Percentiles rank a stretch among this genome's conserved stretches.
Conservation (phyloP, 53 echinoderm and acorn worm species). For the Luidia sarsii region DNA sequence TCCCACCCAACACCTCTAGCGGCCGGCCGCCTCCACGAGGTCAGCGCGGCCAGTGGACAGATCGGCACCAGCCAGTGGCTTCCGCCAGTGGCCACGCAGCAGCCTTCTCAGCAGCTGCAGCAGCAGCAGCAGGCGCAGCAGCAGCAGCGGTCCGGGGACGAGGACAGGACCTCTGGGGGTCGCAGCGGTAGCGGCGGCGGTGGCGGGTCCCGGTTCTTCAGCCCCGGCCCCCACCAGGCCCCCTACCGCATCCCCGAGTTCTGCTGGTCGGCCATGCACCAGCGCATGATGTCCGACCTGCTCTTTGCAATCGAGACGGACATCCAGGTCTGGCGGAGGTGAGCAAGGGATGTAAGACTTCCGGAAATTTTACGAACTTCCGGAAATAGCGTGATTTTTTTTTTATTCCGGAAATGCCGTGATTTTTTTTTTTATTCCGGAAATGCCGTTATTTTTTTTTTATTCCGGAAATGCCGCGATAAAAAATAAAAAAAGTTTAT, state of each 20-base stretch:
- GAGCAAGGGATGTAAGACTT: no score
- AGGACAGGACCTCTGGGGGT: not conserved
- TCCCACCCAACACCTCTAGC: constrained; percentile 29
- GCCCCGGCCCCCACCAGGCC: constrained; percentile 97
- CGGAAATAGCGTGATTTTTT: no score
- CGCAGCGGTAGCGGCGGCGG: no score
- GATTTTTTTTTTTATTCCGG: no score
- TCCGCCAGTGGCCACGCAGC: not conserved
- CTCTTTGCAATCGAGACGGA: constrained; percentile 99
- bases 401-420: no score
- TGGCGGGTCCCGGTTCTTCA: constrained; percentile 77
- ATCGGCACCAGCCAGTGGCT: constrained; percentile 26
- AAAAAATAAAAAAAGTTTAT: no score
- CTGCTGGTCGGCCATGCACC: constrained; percentile 97
- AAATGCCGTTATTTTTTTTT: no score
- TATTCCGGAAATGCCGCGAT: no score
- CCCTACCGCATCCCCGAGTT: constrained; percentile 98
- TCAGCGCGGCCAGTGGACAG: not conserved
- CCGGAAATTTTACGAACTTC: no score
- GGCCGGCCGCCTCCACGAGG: constrained; percentile 4
- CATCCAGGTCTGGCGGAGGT: constrained; percentile 99
- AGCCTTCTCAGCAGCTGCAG: no score
- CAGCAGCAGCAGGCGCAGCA: no score
- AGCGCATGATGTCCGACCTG: constrained; percentile 98
- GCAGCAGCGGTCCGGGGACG: constrained; percentile 13